Percentiles rank a stretch among this genome's conserved stretches.
These are phyloP conservation scores for Lepeophtheirus nordmannii DNA, from an alignment of 2,888 invertebrate genomes.

Conservation along the genomic window DNA sequence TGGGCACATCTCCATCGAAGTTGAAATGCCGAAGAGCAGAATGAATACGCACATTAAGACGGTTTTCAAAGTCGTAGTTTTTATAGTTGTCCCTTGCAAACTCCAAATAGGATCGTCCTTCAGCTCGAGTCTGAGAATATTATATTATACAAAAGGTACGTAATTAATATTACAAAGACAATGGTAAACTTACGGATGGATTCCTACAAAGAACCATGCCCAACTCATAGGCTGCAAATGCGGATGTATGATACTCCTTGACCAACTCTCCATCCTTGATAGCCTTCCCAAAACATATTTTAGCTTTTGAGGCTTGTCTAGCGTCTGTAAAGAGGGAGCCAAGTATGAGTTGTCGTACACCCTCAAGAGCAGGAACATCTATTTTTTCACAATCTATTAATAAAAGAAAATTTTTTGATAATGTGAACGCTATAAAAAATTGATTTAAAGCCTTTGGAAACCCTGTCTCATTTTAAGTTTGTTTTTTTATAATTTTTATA, in stretches of 20 bases:
- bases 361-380: conserved; percentile 41
- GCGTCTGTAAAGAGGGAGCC: conserved; percentile 39
- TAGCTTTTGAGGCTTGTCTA: conserved; percentile 34
- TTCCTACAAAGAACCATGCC: conserved; percentile 40
- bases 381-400: conserved; percentile 24
- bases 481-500: neutral
- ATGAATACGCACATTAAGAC: conserved; percentile 46
- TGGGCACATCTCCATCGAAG: neutral
- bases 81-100: conserved; percentile 43
- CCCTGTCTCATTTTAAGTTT: neutral
- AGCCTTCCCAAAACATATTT: conserved; percentile 30
- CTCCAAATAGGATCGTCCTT: conserved; percentile 40
- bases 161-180: neutral
- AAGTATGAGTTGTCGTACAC: conserved; percentile 40
- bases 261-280: conserved; percentile 29
- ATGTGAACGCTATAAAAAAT: neutral
- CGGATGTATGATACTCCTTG: conserved; percentile 44
- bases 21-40: conserved; percentile 37
- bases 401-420: neutral
- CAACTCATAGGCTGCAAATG: conserved; percentile 49
- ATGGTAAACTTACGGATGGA: conserved; percentile 33
- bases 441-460: neutral
- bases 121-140: conserved; percentile 39
- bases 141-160: conserved; percentile 22
- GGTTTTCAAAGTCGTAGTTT: conserved; percentile 51